Conservation (phyloP, 2,797 vertebrate species). For the Bovichtus diacanthus region DNA sequence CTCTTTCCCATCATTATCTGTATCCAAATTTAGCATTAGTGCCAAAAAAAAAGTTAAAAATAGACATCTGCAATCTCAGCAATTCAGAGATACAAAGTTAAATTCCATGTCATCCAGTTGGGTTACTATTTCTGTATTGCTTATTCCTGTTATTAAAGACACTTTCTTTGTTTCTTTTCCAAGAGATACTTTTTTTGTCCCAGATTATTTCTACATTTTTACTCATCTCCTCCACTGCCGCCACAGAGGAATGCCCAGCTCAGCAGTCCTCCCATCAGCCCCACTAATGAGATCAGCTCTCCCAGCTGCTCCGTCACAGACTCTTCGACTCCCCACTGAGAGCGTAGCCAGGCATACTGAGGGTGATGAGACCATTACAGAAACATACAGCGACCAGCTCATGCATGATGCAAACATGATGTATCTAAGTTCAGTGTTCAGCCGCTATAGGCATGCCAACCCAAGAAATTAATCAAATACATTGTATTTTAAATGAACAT, state of each 20-base stretch:
- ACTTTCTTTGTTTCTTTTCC: constrained; percentile 6
- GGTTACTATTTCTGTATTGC: neutral
- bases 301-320: constrained; percentile 65
- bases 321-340: constrained; percentile 59
- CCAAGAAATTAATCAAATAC: constrained; percentile 7
- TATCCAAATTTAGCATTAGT: constrained; percentile 38
- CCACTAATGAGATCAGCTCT: constrained; percentile 71
- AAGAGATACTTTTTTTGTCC: neutral
- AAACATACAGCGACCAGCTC: constrained; percentile 6
- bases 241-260: constrained; percentile 69
- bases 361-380: constrained; percentile 7
- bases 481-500: neutral
- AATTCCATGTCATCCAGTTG: neutral
- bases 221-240: constrained; percentile 41
- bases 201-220: constrained; percentile 19
- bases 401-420: constrained; percentile 21
- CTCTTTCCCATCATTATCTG: constrained; percentile 59
- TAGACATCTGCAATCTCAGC: constrained; percentile 50
- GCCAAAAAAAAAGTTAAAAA: constrained; percentile 62
- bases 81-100: constrained; percentile 22
- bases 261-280: constrained; percentile 68
- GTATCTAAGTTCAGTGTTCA: neutral
- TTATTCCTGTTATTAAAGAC: neutral
- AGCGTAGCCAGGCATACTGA: constrained; percentile 32
- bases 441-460: neutral